Base-by-base conservation (phyloP, 2,888 invertebrate genomes). In the Mesochorus sp. region DNA sequence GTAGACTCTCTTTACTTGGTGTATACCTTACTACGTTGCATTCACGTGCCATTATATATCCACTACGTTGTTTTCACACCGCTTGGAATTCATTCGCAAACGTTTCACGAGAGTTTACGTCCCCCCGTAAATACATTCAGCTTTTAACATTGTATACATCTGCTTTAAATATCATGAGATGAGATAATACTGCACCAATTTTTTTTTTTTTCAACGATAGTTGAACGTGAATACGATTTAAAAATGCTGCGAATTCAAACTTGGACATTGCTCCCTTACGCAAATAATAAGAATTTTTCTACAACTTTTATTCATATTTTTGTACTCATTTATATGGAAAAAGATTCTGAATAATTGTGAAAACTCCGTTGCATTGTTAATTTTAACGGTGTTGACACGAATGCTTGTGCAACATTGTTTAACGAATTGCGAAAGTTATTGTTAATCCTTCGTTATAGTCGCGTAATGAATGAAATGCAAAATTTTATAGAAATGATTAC, bases 41-140 rank as follows among this genome's bases (percentile, higher is more conserved):
- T 26, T 71, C 51, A 17, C 42, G 59, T 26, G 31, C 28, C 42
- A 31, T 31, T 51, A 42, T n/a, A n/a, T 17, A 44, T 26, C 6
- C 28, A 24, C 44, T 21, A 6, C 31, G 44, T 59, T 57, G 66
- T 71, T 71, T 57, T 57, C 70, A 8, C 17, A 34, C 12, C 34
- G 28, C 31, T 51, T 66, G 37, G 71, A 76, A 76, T 53, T 34
- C 37, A 71, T 66, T 76, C 42, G 59, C 34, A 51, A 66, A 71
- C 42, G 61, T 37, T 59, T 12, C n/a, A n/a, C n/a, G n/a, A 17
- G 6, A 19, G 42, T 10, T 26, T 34, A 39, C 17, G 10, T 14
- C 34, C 44, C 53, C 14, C 6, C 12, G 62, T 44, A 62, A 53
- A 55, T 44, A 62, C 19, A 31, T 66, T 66, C 39, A 28, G 26